Percentiles rank a stretch among this genome's conserved stretches.
Evolutionary conservation across 2,888 invertebrate species (phyloP).

Genomic region (Ophonus ardosiacus): DNA sequence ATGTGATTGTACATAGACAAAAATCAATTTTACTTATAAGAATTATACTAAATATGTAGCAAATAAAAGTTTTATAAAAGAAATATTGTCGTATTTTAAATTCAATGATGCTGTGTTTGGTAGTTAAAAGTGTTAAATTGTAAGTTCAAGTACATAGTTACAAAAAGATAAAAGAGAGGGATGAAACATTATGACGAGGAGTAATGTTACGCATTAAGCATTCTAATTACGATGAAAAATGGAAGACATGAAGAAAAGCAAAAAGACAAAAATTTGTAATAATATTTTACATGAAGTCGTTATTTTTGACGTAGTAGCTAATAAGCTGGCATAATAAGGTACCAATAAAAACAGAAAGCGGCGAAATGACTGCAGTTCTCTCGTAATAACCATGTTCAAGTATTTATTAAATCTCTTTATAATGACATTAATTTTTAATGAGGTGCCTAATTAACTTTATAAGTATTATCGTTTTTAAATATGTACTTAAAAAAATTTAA

Average conservation of each 20-base stretch:
- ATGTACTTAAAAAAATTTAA: too few species aligned
- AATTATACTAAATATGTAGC: too few species aligned
- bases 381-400: background rate
- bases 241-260: constrained; percentile 42
- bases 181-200: constrained; percentile 44
- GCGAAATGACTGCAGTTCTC: background rate
- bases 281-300: constrained; percentile 50
- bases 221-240: constrained; percentile 56
- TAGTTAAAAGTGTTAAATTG: background rate
- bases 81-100: background rate
- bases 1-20: too few species aligned
- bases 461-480: background rate
- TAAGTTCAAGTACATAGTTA: constrained; percentile 36
- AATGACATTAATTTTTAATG: background rate
- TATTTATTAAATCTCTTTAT: background rate
- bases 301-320: constrained; percentile 34
- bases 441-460: background rate
- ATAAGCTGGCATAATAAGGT: constrained; percentile 18
- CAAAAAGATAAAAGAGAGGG: constrained; percentile 27
- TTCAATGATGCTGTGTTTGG: background rate
- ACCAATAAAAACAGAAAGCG: constrained; percentile 27
- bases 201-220: constrained; percentile 46
- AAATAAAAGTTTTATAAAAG: background rate
- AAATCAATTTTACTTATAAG: too few species aligned
- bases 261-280: constrained; percentile 57